phyloP scores from a whole-genome alignment of 2,113 vertebrate species.

The Notechis scutatus region DNA sequence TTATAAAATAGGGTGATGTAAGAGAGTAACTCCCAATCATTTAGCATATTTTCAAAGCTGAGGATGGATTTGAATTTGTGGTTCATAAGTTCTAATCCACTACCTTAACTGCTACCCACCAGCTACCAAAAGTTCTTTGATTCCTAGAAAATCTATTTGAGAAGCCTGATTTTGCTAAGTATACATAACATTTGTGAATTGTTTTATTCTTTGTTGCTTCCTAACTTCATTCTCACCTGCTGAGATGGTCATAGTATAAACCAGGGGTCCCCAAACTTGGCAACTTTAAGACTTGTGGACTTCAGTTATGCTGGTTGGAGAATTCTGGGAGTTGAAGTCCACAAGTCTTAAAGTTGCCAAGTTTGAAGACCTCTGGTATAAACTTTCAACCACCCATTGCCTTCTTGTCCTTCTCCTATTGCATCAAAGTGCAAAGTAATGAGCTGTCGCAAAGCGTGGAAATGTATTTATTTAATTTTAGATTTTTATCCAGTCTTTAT shows the following conservation, averaged over 20 bases:
- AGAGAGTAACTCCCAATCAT: not conserved
- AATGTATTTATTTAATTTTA: not conserved
- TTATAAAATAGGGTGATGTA: not conserved
- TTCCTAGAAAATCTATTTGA: not conserved
- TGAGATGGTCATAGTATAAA: not conserved
- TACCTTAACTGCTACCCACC: not conserved
- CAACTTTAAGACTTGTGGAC: no score
- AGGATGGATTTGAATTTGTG: not conserved
- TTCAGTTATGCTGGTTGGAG: no score
- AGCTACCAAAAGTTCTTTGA: not conserved
- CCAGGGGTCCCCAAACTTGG: no score
- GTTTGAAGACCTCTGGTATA: no score
- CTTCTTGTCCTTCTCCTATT: not conserved
- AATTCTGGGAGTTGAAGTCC: no score
- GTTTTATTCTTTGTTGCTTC: not conserved
- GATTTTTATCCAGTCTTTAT: not conserved
- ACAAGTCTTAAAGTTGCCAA: no score
- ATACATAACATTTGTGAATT: no score
- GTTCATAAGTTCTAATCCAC: not conserved
- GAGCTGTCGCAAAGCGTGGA: not conserved
- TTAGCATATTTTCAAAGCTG: not conserved
- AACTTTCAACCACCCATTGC: not conserved
- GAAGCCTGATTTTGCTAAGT: not conserved
- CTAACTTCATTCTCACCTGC: not conserved
- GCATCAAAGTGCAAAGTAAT: not conserved